Conservation (phyloP, 2,113 vertebrate species). For the Poeciliopsis retropinna region DNA sequence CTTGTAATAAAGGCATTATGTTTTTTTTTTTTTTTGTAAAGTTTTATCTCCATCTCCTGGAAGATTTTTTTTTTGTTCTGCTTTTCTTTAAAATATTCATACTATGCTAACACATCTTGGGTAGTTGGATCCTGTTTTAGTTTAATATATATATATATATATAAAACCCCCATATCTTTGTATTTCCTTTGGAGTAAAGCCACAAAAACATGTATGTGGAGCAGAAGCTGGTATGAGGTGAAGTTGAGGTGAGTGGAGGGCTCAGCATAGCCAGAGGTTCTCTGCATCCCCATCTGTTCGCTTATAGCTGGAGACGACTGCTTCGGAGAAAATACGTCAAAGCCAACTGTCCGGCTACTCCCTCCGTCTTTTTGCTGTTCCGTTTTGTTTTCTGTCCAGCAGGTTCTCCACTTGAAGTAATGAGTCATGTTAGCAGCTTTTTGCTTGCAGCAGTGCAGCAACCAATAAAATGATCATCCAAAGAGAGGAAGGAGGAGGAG, state of each 20-base stretch:
- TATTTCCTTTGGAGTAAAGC: slow-evolving; percentile 13
- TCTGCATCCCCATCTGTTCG: slow-evolving; percentile 69
- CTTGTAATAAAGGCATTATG: no score
- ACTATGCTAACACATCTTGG: no score
- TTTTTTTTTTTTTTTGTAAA: background rate
- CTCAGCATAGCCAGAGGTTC: slow-evolving; percentile 68
- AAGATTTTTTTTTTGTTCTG: no score
- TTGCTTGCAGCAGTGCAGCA: slow-evolving; percentile 20
- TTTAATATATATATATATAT: slow-evolving; percentile 3
- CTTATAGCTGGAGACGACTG: slow-evolving; percentile 42
- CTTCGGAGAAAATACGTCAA: slow-evolving; percentile 34
- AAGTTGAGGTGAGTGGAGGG: background rate
- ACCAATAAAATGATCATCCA: slow-evolving; percentile 7
- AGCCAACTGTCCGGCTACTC: slow-evolving; percentile 28
- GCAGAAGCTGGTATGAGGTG: slow-evolving; percentile 32
- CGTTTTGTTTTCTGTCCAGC: slow-evolving; percentile 41
- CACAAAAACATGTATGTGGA: background rate
- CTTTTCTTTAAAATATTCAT: no score
- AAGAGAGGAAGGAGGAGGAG: slow-evolving; percentile 13
- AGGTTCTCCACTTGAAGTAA: slow-evolving; percentile 61
- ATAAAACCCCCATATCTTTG: background rate
- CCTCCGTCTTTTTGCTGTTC: slow-evolving; percentile 3
- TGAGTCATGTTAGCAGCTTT: slow-evolving; percentile 54
- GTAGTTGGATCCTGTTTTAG: background rate
- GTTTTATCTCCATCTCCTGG: background rate